Evolutionary conservation across 2,888 invertebrate species (phyloP).

Genomic region (Leucophora obtusa): DNA sequence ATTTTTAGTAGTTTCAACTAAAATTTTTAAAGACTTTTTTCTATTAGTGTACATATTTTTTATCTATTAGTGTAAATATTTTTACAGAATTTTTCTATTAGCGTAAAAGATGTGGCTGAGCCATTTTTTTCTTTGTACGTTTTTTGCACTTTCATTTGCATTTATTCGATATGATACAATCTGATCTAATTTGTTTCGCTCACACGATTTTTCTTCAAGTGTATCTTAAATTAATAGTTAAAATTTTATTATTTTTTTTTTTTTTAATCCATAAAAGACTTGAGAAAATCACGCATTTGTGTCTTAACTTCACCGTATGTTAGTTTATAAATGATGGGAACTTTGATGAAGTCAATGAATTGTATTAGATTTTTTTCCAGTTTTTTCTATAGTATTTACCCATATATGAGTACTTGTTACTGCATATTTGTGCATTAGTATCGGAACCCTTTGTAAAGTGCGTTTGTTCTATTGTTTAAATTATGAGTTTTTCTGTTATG

Average conservation of each 20-base stretch:
- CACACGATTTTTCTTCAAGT: constrained; percentile 24
- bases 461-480: constrained; percentile 25
- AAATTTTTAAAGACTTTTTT: no score
- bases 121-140: no score
- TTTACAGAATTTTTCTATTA: no score
- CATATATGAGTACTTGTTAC: not conserved
- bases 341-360: constrained; percentile 67
- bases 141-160: no score
- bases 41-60: no score
- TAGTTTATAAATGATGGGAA: constrained; percentile 68
- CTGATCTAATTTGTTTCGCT: no score
- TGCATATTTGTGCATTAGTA: constrained; percentile 4
- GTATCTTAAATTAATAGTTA: constrained; percentile 46
- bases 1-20: no score
- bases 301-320: constrained; percentile 65
- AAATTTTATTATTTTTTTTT: constrained; percentile 21
- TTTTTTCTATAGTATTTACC: not conserved
- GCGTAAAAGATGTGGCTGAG: no score
- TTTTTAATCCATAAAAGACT: constrained; percentile 71
- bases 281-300: constrained; percentile 75
- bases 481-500: constrained; percentile 17
- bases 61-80: no score
- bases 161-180: no score
- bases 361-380: constrained; percentile 36
- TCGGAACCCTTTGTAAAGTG: constrained; percentile 48